Evolutionary conservation across 2,113 vertebrate genomes (phyloP).

Genomic region (Nycticorax nycticorax): DNA sequence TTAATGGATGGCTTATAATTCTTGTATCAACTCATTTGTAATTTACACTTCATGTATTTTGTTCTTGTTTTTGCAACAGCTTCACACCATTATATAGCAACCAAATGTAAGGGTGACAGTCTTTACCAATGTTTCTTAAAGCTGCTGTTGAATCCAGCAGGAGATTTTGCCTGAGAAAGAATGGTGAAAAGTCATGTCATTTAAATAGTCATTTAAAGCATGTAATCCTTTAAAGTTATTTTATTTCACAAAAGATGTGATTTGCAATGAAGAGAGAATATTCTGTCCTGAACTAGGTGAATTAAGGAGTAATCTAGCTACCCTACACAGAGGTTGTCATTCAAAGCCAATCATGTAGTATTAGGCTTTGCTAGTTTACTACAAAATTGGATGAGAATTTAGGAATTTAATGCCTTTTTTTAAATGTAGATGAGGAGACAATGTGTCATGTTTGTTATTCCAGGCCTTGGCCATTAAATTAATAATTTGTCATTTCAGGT

Average conservation of each 20-base stretch:
- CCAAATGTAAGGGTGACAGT: background rate
- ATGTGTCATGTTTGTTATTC: background rate
- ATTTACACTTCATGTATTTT: background rate
- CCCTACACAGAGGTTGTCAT: background rate
- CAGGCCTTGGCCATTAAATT: background rate
- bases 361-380: background rate
- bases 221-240: background rate
- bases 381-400: background rate
- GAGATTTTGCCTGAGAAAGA: background rate
- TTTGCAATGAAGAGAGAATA: background rate
- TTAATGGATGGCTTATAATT: background rate
- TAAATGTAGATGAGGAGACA: background rate
- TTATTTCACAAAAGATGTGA: background rate
- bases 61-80: background rate
- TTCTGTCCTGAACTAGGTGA: background rate
- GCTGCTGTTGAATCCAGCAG: background rate
- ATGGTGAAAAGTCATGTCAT: background rate
- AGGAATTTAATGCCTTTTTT: background rate
- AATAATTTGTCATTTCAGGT: background rate
- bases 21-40: background rate
- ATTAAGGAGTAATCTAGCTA: background rate
- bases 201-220: background rate
- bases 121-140: background rate
- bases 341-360: background rate
- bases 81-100: background rate